Evolutionary conservation across 2,797 vertebrate species (phyloP), one percentile per base, ranked within the genome.

Genomic region (Tinamus major): DNA sequence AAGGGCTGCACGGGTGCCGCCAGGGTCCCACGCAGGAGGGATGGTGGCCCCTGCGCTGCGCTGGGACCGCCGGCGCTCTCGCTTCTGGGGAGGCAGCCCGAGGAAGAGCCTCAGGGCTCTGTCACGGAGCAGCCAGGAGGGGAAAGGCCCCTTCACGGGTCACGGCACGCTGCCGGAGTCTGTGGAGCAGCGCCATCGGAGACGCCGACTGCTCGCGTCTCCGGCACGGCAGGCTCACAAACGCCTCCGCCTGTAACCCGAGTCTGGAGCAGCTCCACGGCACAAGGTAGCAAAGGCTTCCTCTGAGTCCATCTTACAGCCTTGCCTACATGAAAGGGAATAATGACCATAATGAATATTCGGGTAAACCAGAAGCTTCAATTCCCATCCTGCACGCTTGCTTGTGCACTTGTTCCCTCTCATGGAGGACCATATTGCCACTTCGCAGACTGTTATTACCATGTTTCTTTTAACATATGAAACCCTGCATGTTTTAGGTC

Each of bases 221-320:
- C 23, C 31, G 0, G 0, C 3, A 4, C 31, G 0, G 0, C 3
- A 4, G 74, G 33, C 2, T 1, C 1, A 1, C 21, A 77, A 63
- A 48, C 70, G 27, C 27, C 14, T 82, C 56, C 48, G 53, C 39
- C 53, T 64, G 68, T 71, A 82, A 74, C 56, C 71, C 41, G 58
- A 85, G 31, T 68, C 62, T 85, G 49, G 41, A 91, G 19, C 27
- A 83, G 49, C 13, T 0, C 2, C 31, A 62, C 0, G 6, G 44
- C 62, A 33, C 37, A 62, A 87, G 53, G 72, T 49, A 85, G 87
- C 37, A 85, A 78, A 89, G 75, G 37, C 37, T 91, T 75, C 42
- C 62, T 81, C 53, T 3, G 64, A 62, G 49, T 74, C 69, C 49
- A n/a, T 33, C 68, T 81, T 44, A 70, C 13, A 58, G 20, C n/a